Conservation (phyloP, 2,888 invertebrate genomes). For the Temnothorax ravouxi region DNA sequence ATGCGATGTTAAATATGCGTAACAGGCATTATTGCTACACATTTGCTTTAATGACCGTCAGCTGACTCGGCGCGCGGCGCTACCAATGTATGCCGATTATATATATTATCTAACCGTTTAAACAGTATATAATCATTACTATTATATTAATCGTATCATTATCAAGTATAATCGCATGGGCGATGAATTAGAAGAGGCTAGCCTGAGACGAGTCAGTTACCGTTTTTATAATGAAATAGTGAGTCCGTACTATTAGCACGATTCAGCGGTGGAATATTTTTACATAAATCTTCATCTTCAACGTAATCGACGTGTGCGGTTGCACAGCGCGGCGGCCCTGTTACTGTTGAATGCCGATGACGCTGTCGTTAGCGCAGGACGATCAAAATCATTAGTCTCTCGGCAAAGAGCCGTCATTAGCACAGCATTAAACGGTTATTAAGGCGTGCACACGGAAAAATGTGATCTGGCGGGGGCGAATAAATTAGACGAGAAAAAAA, state of each 20-base stretch:
- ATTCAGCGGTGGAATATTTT: conserved; percentile 57
- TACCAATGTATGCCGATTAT: conserved; percentile 22
- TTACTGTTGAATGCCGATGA: conserved; percentile 52
- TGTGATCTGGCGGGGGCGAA: conserved; percentile 44
- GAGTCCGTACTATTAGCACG: conserved; percentile 47
- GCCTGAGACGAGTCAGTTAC: conserved; percentile 15
- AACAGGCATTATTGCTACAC: conserved; percentile 25
- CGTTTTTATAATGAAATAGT: conserved; percentile 47
- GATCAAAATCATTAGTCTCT: conserved; percentile 76
- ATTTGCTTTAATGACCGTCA: conserved; percentile 35
- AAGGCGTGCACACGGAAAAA: conserved; percentile 74
- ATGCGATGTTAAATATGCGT: conserved; percentile 38
- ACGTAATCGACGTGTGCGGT: conserved; percentile 49
- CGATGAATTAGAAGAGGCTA: conserved; percentile 36
- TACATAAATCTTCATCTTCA: conserved; percentile 57
- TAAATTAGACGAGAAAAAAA: conserved; percentile 48
- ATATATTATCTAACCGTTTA: conserved; percentile 46
- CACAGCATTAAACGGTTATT: conserved; percentile 78
- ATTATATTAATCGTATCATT: conserved; percentile 52
- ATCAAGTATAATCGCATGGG: conserved; percentile 53
- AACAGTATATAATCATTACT: conserved; percentile 14
- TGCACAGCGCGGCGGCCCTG: conserved; percentile 15
- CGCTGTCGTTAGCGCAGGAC: conserved; percentile 67
- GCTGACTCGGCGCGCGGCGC: conserved; percentile 6
- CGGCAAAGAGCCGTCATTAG: conserved; percentile 79